Percentiles rank a stretch among this genome's conserved stretches.
Evolutionary conservation across 2,888 invertebrate genomes (phyloP).

Genomic region (Oxycera nigricornis): DNA sequence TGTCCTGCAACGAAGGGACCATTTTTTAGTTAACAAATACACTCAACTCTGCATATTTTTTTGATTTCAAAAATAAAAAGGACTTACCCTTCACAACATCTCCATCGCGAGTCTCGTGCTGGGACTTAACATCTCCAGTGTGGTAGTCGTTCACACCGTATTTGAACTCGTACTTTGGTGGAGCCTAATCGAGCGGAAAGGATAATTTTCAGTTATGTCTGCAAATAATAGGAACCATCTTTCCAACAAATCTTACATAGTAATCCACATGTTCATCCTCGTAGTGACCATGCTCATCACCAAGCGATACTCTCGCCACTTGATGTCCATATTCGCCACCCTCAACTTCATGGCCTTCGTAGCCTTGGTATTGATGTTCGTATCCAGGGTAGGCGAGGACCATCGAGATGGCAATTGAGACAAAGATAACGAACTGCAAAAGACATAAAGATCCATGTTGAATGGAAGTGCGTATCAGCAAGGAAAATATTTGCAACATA

Average conservation of each 20-base stretch:
- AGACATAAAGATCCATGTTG: background rate
- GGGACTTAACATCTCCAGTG: conserved; percentile 70
- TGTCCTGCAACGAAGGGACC: conserved; percentile 57
- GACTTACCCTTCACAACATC: conserved; percentile 69
- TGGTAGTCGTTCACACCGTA: conserved; percentile 66
- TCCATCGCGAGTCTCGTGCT: conserved; percentile 70
- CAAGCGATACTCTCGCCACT: conserved; percentile 56
- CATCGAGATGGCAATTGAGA: conserved; percentile 57
- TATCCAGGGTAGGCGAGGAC: conserved; percentile 60
- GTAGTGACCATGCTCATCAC: conserved; percentile 52
- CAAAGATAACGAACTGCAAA: conserved; percentile 59
- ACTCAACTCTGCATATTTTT: background rate
- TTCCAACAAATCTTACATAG: conserved; percentile 63
- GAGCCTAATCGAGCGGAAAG: conserved; percentile 63
- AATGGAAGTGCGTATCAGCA: background rate
- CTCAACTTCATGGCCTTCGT: conserved; percentile 45
- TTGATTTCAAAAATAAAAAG: background rate
- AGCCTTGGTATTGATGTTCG: conserved; percentile 52
- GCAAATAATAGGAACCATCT: background rate
- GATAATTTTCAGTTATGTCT: background rate
- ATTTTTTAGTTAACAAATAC: background rate
- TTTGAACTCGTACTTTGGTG: conserved; percentile 68
- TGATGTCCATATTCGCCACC: conserved; percentile 55
- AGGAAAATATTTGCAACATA: background rate
- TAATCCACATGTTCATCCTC: conserved; percentile 69